Base-by-base conservation (phyloP, 2,797 vertebrate genomes). In the Erpetoichthys calabaricus region DNA sequence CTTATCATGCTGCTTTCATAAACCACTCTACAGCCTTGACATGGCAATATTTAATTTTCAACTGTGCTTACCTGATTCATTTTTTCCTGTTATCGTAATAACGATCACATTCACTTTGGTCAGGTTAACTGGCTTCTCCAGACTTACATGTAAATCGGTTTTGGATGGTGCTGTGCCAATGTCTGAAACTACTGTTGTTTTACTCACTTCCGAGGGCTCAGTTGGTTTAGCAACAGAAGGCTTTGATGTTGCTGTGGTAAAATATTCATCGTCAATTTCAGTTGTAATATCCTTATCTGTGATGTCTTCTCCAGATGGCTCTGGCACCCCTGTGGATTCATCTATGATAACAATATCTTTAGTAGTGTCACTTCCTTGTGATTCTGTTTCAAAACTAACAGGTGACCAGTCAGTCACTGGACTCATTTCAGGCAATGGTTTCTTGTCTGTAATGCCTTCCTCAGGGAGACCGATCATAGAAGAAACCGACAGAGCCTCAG, bases 11-110 rank as follows among this genome's bases (percentile, higher is more conserved):
- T 25, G 25, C 2, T 25, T 25, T 25, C 25, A 25, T 25, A 25
- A 25, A 25, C 25, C 25, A 25, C 25, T 25, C 25, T 25, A 25
- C 25, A 25, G 25, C 25, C 25, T 25, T 25, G 25, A 25, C 25
- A 25, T 25, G 25, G 25, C 25, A 25, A 25, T 25, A 25, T 25
- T 25, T 25, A 25, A 25, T 25, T 25, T 25, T 25, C 25, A 25
- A 25, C 25, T 25, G 25, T 25, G 72, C 86, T 83, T 89, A 96
- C 92, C 89, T 90, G 91, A 86, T 65, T 77, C 71, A 66, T 86
- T 70, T 47, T 69, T 86, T 64, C 75, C 68, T 56, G 72, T 60
- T 70, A 94, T 59, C 57, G 79, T 75, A 75, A 95, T 77, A 69
- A 83, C 63, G 69, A 77, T 86, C 57, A 80, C 54, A 72, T 64